Percentiles rank a stretch among this genome's conserved stretches.
Conservation (phyloP, 2,888 invertebrate species). For the Hirtodrosophila alboralis region DNA sequence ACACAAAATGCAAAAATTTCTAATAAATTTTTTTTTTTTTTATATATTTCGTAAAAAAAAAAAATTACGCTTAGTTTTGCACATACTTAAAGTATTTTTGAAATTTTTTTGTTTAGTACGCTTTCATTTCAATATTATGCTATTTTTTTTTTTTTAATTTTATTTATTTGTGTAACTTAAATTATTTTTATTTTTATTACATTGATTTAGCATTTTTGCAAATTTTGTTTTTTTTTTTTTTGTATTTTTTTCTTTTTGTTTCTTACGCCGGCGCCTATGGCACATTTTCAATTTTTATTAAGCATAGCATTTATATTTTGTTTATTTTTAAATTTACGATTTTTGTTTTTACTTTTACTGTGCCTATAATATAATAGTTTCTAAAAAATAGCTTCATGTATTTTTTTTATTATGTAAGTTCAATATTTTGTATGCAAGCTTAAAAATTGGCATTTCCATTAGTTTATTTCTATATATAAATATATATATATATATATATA, state of each 20-base stretch:
- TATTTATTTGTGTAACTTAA: slow-evolving; percentile 46
- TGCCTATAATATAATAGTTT: slow-evolving; percentile 66
- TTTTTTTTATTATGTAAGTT: slow-evolving; percentile 58
- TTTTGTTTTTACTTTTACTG: slow-evolving; percentile 18
- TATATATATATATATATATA: neutral
- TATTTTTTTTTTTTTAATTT: slow-evolving; percentile 28
- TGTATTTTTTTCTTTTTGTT: neutral
- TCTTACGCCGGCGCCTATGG: slow-evolving; percentile 69
- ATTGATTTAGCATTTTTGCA: slow-evolving; percentile 67
- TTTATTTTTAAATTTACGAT: slow-evolving; percentile 22
- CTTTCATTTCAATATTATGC: slow-evolving; percentile 38
- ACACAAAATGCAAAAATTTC: slow-evolving; percentile 3
- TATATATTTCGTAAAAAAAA: slow-evolving; percentile 38
- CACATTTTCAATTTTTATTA: slow-evolving; percentile 57
- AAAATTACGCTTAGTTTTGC: slow-evolving; percentile 32
- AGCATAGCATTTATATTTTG: slow-evolving; percentile 39
- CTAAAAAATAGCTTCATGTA: slow-evolving; percentile 70
- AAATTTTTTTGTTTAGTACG: slow-evolving; percentile 36
- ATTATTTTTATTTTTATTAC: slow-evolving; percentile 49
- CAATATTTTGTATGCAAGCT: slow-evolving; percentile 59
- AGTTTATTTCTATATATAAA: slow-evolving; percentile 30
- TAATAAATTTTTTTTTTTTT: slow-evolving; percentile 6
- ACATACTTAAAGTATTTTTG: slow-evolving; percentile 57
- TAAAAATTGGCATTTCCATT: slow-evolving; percentile 75
- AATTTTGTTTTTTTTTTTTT: slow-evolving; percentile 9